Evolutionary conservation across 2,888 invertebrate species (phyloP), one percentile per base, ranked within the genome.

Genomic region (Frankliniella intonsa): DNA sequence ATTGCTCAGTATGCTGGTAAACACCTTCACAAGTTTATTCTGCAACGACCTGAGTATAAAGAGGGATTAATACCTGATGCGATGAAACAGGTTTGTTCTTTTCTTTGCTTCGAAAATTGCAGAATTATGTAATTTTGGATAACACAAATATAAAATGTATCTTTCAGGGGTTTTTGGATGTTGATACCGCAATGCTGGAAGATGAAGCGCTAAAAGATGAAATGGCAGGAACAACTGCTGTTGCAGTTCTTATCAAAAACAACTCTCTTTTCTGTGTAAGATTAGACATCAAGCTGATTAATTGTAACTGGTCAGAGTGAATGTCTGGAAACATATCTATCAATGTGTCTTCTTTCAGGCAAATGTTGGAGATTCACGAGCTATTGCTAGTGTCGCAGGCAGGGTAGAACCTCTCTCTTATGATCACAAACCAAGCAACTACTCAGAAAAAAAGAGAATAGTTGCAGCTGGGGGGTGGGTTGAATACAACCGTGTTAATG

Each of bases 401-500:
- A 89, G 90, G 86, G 94, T 92, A 81, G 93, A 94, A 86, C 90
- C 93, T 80, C 87, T 94, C 55, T 98, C 97, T 12, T 91, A 93
- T 86, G 99, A 99, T 88, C 99, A 99, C 89, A 99, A 99, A 88
- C 99, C 99, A 3, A 94, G 94, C 87, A 94, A 97, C 87, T 94
- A 95, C 84, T 91, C 91, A 79, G 99, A 99, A 89, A 91, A 94
- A 25, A 92, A 94, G 83, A 91, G 99, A 85, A 99, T 99, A 85
- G 92, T 91, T 62, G 95, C 96, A 0, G 99, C 98, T 62, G 99
- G 99, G 8, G 99, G 99, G 81, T 99, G 95, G 94, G 98, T 99
- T 1, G 97, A 98, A 88, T 94, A 95, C 85, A 98, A 98, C 90
- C 90, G 98, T 85, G 99, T 99, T n/a, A 99, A 99, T 89, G 99